Base-by-base conservation (phyloP, 23 tunicate species). In the Halocynthia aurantium region DNA sequence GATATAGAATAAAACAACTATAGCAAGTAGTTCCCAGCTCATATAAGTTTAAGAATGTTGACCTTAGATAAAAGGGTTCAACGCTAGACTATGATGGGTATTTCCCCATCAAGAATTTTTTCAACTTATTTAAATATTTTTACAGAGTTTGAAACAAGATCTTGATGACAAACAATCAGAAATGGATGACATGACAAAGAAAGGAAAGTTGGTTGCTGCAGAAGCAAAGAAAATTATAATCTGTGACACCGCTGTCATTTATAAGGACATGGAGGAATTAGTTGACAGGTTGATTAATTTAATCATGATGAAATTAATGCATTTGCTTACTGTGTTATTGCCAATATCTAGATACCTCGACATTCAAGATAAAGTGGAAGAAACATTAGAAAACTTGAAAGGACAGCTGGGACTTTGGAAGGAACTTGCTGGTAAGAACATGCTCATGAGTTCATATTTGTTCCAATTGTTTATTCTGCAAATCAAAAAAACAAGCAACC, bases 341-440 rank as follows among this genome's bases (percentile, higher is more conserved):
- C 31, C 2, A 12, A 20, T n/a, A 68, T 62, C 8, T 51, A 90
- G 96, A 70, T 92, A 92, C 52, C 76, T 92, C 68, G 98, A 92
- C 77, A 80, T 92, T 44, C 78, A 83, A 7, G 98, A 92, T 70
- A 86, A 85, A 75, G 83, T 86, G 40, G 98, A 92, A 62, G 98
- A 92, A 82, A 70, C 80, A 6, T 18, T 86, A 11, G 98, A 92
- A 70, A 81, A 77, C 21, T 72, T 92, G 58, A 72, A 73, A 55
- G 64, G 64, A 58, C 98, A 92, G 67, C 72, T 80, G 20, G 53
- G 40, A 55, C 62, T 92, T 2, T 86, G 92, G 98, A 82, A 92
- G 72, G 98, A 86, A 63, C 85, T 92, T 15, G 52, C 77, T 44
- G 80, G 70, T 74, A 56, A 10, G 55, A 50, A 44, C 11, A n/a